phyloP scores from a whole-genome alignment of 2,113 vertebrate genomes.

The Sprattus sprattus region DNA sequence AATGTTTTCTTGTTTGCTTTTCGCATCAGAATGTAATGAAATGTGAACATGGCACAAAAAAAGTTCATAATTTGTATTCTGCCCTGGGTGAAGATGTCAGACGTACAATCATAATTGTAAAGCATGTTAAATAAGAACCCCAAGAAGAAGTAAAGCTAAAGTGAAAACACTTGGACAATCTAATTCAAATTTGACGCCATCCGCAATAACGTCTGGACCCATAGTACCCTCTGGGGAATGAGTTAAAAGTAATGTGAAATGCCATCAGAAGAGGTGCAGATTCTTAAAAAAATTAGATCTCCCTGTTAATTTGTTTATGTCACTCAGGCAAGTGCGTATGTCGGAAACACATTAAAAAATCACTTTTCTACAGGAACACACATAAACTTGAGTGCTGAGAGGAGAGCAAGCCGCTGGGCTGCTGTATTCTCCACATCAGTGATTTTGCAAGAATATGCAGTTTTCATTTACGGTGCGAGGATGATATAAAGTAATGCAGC shows the following conservation, averaged over 20 bases:
- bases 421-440: neutral
- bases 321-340: neutral
- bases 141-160: neutral
- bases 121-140: neutral
- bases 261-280: neutral
- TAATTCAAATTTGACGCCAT: slow-evolving; percentile 10
- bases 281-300: neutral
- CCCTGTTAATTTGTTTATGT: neutral
- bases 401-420: neutral
- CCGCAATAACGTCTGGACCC: neutral
- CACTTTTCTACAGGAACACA: neutral
- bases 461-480: neutral
- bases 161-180: neutral
- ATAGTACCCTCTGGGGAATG: neutral
- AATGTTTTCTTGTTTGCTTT: neutral
- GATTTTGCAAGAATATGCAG: neutral
- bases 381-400: neutral
- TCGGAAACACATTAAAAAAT: slow-evolving; percentile 11
- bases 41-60: neutral
- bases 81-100: neutral
- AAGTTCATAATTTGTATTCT: neutral
- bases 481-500: neutral
- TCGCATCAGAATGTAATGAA: slow-evolving; percentile 1
- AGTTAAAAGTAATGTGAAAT: neutral
- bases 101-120: neutral